phyloP scores from a whole-genome alignment of 1,140 invertebrate genomes.

The Branchinecta lindahli region DNA sequence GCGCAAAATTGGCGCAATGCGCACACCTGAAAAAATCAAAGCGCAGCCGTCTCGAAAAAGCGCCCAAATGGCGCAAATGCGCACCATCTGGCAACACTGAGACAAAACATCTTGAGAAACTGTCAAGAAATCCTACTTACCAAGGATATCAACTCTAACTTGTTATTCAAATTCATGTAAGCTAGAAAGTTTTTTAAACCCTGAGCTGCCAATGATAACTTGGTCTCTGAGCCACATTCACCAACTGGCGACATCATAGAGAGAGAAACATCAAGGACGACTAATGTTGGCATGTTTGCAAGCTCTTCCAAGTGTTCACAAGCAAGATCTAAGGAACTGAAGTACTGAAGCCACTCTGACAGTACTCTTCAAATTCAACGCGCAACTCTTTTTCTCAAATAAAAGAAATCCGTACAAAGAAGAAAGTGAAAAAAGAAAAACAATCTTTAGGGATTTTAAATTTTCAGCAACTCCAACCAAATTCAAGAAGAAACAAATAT shows the following conservation, averaged over 20 bases:
- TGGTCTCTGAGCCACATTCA: conserved; percentile 37
- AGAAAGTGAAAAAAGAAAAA: neutral
- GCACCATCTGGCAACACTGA: no score
- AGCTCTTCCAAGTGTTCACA: neutral
- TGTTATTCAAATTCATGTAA: conserved; percentile 59
- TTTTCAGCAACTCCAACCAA: neutral
- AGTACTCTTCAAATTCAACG: neutral
- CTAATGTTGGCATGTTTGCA: conserved; percentile 57
- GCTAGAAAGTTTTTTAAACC: conserved; percentile 73
- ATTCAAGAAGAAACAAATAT: conserved; percentile 8
- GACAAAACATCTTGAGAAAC: no score
- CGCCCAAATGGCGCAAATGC: no score
- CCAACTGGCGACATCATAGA: conserved; percentile 44
- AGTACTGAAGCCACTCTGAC: no score
- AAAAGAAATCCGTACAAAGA: conserved; percentile 6
- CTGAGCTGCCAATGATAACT: conserved; percentile 54
- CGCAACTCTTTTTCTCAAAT: conserved; percentile 10
- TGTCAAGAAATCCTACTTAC: conserved; percentile 35
- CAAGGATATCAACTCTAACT: conserved; percentile 78
- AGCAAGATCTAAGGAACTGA: no score
- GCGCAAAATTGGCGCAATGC: no score
- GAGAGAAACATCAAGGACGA: conserved; percentile 57
- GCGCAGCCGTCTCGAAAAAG: no score
- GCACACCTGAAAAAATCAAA: no score
- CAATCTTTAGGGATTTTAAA: neutral